These are phyloP conservation scores for Endotricha flammealis DNA, from an alignment of 2,888 invertebrate species.

Conservation along the genomic window DNA sequence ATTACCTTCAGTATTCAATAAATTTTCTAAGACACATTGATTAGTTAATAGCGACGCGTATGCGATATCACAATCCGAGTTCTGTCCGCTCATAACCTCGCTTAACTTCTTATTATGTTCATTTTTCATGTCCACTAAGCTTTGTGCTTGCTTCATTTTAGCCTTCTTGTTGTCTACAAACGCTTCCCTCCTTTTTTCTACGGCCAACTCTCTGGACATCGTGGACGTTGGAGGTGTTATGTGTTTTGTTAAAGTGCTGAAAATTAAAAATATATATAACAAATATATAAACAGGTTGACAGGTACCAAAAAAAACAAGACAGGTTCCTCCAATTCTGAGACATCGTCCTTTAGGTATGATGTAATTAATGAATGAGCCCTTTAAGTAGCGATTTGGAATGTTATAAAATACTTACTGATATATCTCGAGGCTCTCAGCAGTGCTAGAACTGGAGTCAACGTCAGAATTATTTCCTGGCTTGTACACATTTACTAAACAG, in stretches of 20 bases:
- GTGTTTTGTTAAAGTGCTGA: conserved; percentile 83
- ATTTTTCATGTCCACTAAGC: conserved; percentile 56
- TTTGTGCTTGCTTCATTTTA: conserved; percentile 58
- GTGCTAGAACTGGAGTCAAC: conserved; percentile 78
- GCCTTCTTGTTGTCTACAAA: conserved; percentile 62
- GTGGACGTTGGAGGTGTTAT: conserved; percentile 80
- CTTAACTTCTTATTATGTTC: conserved; percentile 48
- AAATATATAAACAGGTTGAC: too few species aligned
- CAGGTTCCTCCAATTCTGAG: too few species aligned
- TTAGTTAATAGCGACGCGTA: conserved; percentile 63
- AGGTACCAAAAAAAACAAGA: too few species aligned
- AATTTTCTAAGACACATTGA: conserved; percentile 56
- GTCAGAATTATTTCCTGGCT: conserved; percentile 72
- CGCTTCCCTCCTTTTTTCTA: conserved; percentile 55
- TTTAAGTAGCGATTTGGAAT: too few species aligned
- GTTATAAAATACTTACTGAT: conserved; percentile 79
- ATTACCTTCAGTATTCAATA: conserved; percentile 61
- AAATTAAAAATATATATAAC: conserved; percentile 27
- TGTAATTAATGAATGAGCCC: too few species aligned
- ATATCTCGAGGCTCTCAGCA: conserved; percentile 83
- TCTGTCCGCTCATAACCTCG: conserved; percentile 48
- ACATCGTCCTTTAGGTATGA: too few species aligned
- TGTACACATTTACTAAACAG: conserved; percentile 82
- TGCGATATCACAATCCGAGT: conserved; percentile 65
- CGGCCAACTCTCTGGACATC: conserved; percentile 43